Evolutionary conservation across 2,888 invertebrate species (phyloP).

Genomic region (Pterobdella sp.): DNA sequence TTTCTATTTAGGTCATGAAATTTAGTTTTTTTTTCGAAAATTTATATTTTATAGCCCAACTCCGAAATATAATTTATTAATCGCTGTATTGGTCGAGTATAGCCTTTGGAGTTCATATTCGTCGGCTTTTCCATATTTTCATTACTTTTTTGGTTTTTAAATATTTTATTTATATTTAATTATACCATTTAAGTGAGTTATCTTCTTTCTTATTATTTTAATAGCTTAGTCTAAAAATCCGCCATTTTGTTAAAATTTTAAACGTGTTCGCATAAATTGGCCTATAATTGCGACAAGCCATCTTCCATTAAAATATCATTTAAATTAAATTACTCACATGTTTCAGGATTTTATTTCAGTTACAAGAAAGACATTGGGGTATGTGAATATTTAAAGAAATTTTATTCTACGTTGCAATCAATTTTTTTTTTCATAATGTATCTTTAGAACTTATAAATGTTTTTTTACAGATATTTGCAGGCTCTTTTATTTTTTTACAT

Average conservation of each 20-base stretch:
- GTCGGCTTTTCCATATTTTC: conserved; percentile 7
- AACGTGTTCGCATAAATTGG: conserved; percentile 16
- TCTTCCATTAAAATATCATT: background rate
- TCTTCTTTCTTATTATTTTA: background rate
- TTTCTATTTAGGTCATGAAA: no score
- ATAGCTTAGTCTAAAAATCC: background rate
- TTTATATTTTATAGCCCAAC: no score
- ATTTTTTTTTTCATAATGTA: no score
- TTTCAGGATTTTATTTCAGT: conserved; percentile 12
- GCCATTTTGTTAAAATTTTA: conserved; percentile 14
- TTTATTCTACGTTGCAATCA: no score
- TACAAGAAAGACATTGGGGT: background rate
- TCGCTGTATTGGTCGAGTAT: conserved; percentile 1
- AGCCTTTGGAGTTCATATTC: conserved; percentile 15
- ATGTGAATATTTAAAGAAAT: no score
- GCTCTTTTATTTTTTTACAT: background rate
- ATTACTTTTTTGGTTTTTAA: conserved; percentile 15
- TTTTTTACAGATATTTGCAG: background rate
- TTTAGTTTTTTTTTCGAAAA: no score
- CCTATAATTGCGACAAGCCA: conserved; percentile 14
- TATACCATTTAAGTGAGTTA: conserved; percentile 7
- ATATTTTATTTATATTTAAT: background rate
- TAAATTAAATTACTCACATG: background rate
- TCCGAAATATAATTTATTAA: background rate
- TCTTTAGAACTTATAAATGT: no score